phyloP scores from a whole-genome alignment of 2,113 vertebrate species.

The Synchiropus splendidus region DNA sequence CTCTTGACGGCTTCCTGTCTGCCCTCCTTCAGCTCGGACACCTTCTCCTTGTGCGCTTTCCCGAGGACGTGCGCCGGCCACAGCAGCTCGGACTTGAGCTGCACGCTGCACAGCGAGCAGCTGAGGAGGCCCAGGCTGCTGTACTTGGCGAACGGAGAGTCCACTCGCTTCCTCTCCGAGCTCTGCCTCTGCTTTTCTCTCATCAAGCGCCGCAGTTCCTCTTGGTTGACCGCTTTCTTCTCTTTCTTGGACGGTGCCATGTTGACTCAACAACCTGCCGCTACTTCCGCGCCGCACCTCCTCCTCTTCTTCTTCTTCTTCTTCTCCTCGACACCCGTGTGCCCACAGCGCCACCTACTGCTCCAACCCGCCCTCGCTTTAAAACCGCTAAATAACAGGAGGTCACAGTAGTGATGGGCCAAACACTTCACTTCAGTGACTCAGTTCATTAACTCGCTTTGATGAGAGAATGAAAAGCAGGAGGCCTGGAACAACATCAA shows the following conservation, averaged over 20 bases:
- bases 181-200: slow-evolving; percentile 77
- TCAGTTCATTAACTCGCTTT: no score
- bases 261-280: slow-evolving; percentile 8
- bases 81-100: slow-evolving; percentile 82
- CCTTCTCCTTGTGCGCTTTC: slow-evolving; percentile 83
- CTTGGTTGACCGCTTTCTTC: slow-evolving; percentile 81
- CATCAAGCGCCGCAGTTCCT: slow-evolving; percentile 88
- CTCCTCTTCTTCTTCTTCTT: not conserved
- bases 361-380: no score
- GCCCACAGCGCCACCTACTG: no score
- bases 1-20: slow-evolving; percentile 68
- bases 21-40: slow-evolving; percentile 70
- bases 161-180: slow-evolving; percentile 74
- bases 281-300: no score
- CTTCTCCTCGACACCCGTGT: no score
- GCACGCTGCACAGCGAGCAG: slow-evolving; percentile 75
- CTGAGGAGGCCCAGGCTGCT: slow-evolving; percentile 82
- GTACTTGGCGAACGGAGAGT: slow-evolving; percentile 89
- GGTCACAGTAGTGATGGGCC: no score
- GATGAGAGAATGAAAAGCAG: no score
- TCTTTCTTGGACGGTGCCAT: slow-evolving; percentile 58
- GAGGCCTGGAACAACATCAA: no score
- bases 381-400: no score
- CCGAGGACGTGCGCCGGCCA: slow-evolving; percentile 89
- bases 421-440: no score